Percentiles rank a stretch among this genome's conserved stretches.
These are phyloP conservation scores for Dipodomys ordii DNA, from an alignment of 2,113 vertebrate species.

Conservation along the genomic window DNA sequence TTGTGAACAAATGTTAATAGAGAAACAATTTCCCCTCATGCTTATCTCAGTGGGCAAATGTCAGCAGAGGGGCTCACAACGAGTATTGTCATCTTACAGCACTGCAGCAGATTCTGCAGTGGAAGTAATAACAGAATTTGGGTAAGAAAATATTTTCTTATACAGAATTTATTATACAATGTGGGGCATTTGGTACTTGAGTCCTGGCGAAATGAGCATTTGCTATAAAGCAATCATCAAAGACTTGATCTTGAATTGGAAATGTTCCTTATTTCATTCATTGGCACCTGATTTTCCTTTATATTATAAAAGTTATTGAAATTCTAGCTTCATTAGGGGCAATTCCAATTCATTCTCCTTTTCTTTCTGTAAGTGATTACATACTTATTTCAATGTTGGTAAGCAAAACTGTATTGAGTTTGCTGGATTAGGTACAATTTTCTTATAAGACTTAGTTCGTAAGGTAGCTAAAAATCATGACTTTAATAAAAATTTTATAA, in stretches of 20 bases:
- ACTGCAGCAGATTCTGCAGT: background rate
- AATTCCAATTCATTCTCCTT: background rate
- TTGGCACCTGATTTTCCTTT: background rate
- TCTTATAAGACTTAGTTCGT: background rate
- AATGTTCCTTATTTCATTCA: background rate
- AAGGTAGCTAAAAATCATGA: background rate
- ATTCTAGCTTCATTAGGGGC: background rate
- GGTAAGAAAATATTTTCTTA: background rate
- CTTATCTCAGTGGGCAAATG: constrained; percentile 4
- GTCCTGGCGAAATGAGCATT: background rate
- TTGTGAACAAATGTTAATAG: constrained; percentile 9
- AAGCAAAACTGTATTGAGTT: background rate
- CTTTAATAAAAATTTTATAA: background rate
- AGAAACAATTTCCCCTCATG: background rate
- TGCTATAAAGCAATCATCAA: background rate
- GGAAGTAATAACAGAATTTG: background rate
- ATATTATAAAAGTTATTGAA: background rate
- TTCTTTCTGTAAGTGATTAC: background rate
- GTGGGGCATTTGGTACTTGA: background rate
- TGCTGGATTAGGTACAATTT: background rate
- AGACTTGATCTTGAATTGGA: background rate
- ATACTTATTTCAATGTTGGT: background rate
- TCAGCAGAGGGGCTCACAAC: background rate
- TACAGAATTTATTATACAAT: background rate
- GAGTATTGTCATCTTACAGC: background rate